Conservation (phyloP, 2,797 vertebrate species). For the Notolepis coatsorum region DNA sequence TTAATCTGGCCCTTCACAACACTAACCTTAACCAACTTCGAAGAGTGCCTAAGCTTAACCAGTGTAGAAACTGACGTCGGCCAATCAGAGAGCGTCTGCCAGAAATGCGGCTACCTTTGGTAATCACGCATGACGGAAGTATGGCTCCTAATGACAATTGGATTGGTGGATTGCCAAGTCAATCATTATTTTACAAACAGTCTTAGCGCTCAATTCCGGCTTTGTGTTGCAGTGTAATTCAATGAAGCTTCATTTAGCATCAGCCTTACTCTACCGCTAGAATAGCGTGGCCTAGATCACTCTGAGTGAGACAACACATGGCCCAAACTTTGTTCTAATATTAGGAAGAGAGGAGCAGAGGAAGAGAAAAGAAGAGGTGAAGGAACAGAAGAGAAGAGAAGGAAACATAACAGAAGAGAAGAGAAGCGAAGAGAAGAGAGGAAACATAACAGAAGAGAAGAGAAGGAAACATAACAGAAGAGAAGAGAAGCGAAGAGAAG, state of each 20-base stretch:
- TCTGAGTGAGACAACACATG: slow-evolving; percentile 4
- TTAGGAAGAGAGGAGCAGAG: not conserved
- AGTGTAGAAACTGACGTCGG: too few species aligned
- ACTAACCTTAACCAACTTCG: too few species aligned
- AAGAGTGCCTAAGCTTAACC: too few species aligned
- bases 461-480: not conserved
- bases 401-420: not conserved
- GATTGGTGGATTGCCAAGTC: too few species aligned
- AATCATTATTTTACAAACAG: too few species aligned
- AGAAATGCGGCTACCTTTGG: too few species aligned
- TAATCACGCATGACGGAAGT: too few species aligned
- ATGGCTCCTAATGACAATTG: too few species aligned
- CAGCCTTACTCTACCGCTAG: slow-evolving; percentile 68
- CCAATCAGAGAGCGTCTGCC: too few species aligned
- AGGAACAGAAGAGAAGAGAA: not conserved
- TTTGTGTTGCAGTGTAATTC: slow-evolving; percentile 43
- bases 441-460: not conserved
- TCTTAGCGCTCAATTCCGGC: too few species aligned
- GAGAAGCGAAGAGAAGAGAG: not conserved
- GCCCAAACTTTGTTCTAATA: slow-evolving; percentile 4
- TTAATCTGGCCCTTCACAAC: too few species aligned
- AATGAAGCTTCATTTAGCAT: slow-evolving; percentile 55
- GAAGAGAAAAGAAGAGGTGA: slow-evolving; percentile 1
- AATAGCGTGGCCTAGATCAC: slow-evolving; percentile 25
- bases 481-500: not conserved